Conservation (phyloP, 2,888 invertebrate species). For the Shargacucullia verbasci region DNA sequence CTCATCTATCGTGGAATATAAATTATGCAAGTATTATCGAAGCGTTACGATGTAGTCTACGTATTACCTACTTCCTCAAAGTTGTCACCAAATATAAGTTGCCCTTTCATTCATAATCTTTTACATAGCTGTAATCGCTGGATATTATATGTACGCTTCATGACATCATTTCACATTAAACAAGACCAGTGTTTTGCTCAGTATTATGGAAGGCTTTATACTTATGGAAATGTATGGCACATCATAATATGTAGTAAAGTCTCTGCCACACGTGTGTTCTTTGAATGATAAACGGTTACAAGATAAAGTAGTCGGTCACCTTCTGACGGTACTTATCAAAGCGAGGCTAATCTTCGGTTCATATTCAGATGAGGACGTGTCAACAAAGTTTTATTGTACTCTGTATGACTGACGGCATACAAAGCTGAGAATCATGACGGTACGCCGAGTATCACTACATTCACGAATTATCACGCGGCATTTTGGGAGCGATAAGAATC, state of each 20-base stretch:
- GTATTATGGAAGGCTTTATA: conserved; percentile 30
- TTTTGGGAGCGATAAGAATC: conserved; percentile 46
- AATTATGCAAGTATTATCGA: conserved; percentile 34
- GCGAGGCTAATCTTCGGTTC: conserved; percentile 70
- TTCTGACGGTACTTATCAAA: conserved; percentile 65
- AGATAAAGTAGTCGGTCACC: conserved; percentile 69
- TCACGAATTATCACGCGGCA: conserved; percentile 9
- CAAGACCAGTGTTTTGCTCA: conserved; percentile 20
- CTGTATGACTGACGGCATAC: conserved; percentile 49
- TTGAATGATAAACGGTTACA: conserved; percentile 67
- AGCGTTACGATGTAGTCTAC: conserved; percentile 6
- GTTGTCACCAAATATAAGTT: not conserved
- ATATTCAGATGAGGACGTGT: conserved; percentile 73
- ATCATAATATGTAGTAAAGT: conserved; percentile 40
- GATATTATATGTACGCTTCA: not conserved
- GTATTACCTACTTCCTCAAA: conserved; percentile 4
- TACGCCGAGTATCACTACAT: conserved; percentile 15
- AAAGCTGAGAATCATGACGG: conserved; percentile 55
- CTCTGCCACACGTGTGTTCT: conserved; percentile 58
- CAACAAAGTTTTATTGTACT: conserved; percentile 69
- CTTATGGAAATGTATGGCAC: conserved; percentile 48
- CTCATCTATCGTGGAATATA: conserved; percentile 30
- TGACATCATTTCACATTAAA: conserved; percentile 47
- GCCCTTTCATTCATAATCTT: no score
- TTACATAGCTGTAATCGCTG: no score